Base-by-base conservation (phyloP, 2,113 vertebrate species). In the Vulpes vulpes region DNA sequence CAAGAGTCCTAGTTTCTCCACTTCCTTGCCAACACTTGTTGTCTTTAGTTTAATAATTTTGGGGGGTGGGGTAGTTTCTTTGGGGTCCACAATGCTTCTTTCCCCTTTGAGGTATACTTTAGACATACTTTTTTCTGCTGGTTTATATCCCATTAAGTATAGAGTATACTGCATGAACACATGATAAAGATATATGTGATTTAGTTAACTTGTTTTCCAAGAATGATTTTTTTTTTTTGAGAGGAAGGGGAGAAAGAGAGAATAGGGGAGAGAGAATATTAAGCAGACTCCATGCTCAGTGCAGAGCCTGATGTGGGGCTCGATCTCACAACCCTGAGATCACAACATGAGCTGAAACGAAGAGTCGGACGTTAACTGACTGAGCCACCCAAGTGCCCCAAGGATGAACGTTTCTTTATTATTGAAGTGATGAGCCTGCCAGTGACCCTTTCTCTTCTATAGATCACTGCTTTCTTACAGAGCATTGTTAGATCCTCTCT, bases 91-190 rank as follows among this genome's bases (percentile, higher is more conserved):
- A 81, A 12, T 59, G 3, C 11, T 6, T 92, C 30, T 71, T 89
- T 91, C 9, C 85, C 38, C 22, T 81, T 86, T 62, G 59, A 60
- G 10, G 5, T 91, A 32, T 49, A 91, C 71, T 97, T 94, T 86
- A 64, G 64, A 88, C 38, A 53, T 82, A 19, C 69, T 8, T 25
- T 88, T 74, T 76, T 55, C 55, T 23, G 53, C 11, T 49, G 71
- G 51, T 83, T 93, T 32, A 55, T 94, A 10, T 73, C 11, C 90
- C 22, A 89, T 16, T 73, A 80, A 25, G n/a, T 91, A 27, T 12
- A 90, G 59, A 83, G 12, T 30, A 3, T 43, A 35, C 38, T 93
- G 94, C 20, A 53, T 43, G 62, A 81, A 53, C 51, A 96, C 35
- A 53, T 64, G n/a, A 43, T 78, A 90, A 64, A 87, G 23, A 23